phyloP scores from a whole-genome alignment of 2,797 vertebrate species.

The Amblyopsis hoosieri region DNA sequence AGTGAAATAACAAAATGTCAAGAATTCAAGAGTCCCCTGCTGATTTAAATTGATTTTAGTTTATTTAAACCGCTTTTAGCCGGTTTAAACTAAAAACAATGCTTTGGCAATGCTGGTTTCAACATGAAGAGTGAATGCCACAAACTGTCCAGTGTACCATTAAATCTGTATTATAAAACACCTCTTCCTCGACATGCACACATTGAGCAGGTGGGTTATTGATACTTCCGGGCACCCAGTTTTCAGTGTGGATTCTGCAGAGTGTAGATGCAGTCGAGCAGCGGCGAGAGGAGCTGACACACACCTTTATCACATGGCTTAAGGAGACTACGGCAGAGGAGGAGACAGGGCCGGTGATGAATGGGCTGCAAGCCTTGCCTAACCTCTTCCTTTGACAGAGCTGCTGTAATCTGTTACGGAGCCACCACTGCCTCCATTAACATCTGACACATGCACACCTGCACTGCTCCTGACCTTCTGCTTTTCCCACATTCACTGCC shows the following conservation, averaged over 20 bases:
- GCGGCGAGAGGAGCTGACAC: slow-evolving; percentile 71
- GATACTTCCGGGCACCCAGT: slow-evolving; percentile 42
- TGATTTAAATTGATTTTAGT: no score
- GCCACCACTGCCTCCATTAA: slow-evolving; percentile 75
- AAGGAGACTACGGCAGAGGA: slow-evolving; percentile 72
- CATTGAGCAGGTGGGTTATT: slow-evolving; percentile 31
- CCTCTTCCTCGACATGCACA: slow-evolving; percentile 8
- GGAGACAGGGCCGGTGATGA: slow-evolving; percentile 74
- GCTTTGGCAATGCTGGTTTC: no score
- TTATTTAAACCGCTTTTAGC: no score
- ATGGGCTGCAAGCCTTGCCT: slow-evolving; percentile 73
- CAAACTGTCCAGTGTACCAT: no score
- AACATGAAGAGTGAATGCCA: no score
- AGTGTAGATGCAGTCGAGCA: slow-evolving; percentile 73
- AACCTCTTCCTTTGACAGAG: slow-evolving; percentile 73
- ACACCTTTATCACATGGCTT: slow-evolving; percentile 77
- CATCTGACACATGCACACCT: slow-evolving; percentile 74
- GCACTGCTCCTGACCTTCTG: slow-evolving; percentile 32
- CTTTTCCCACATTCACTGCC: slow-evolving; percentile 47
- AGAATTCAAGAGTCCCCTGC: no score
- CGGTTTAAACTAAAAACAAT: no score
- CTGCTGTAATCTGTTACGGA: slow-evolving; percentile 79
- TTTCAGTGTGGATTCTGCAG: slow-evolving; percentile 64
- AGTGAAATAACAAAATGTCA: no score
- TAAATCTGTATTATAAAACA: slow-evolving; percentile 11